Evolutionary conservation across 2,888 invertebrate genomes (phyloP).

Genomic region (Yponomeuta malinellus): DNA sequence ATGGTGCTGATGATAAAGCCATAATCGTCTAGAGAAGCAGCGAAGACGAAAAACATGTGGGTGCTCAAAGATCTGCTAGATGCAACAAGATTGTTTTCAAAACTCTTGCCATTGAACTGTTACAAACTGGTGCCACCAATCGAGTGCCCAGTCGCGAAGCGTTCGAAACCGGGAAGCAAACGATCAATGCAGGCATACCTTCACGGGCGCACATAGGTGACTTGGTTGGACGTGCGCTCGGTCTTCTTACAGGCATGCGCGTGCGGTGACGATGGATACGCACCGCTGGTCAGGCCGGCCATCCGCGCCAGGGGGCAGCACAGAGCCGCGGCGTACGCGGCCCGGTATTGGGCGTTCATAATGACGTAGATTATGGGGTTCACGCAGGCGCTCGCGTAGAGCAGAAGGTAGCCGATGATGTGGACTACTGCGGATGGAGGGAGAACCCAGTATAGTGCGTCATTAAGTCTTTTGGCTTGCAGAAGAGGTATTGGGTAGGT

Average conservation of each 20-base stretch:
- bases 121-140: not conserved
- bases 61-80: too few relatives aligned
- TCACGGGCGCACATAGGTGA: conserved; percentile 63
- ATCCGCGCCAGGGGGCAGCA: conserved; percentile 78
- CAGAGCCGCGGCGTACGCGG: conserved; percentile 89
- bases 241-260: conserved; percentile 49
- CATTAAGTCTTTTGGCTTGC: too few relatives aligned
- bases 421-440: conserved; percentile 77
- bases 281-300: conserved; percentile 77
- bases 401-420: conserved; percentile 88
- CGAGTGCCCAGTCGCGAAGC: not conserved
- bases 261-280: conserved; percentile 57
- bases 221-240: conserved; percentile 55
- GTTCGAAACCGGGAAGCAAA: not conserved
- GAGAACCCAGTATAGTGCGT: not conserved
- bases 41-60: too few relatives aligned
- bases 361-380: conserved; percentile 96
- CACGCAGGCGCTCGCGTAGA: conserved; percentile 92
- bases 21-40: too few relatives aligned
- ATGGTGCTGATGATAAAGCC: too few relatives aligned
- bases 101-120: too few relatives aligned
- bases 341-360: conserved; percentile 95
- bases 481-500: too few relatives aligned
- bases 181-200: conserved; percentile 42
- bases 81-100: too few relatives aligned